Evolutionary conservation across 2,797 vertebrate genomes (phyloP).

Genomic region (Thalassophryne amazonica): DNA sequence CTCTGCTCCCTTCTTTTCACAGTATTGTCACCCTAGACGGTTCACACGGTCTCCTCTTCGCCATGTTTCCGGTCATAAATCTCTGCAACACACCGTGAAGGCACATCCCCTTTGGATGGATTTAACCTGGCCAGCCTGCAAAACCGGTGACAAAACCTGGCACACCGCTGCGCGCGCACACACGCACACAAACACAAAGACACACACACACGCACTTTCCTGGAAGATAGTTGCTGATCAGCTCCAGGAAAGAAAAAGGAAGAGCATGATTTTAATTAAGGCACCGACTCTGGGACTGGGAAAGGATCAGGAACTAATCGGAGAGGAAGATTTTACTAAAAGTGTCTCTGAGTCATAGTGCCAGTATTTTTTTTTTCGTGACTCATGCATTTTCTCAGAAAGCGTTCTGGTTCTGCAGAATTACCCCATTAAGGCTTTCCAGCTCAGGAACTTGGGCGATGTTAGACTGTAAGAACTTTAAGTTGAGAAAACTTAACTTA

Average conservation of each 20-base stretch:
- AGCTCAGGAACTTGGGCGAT: conserved; percentile 21
- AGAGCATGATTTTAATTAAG: conserved; percentile 30
- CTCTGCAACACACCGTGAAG: conserved; percentile 66
- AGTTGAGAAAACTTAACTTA: no score
- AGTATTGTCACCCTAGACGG: conserved; percentile 67
- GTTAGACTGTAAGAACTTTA: no score
- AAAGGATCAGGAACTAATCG: conserved; percentile 6
- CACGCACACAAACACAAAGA: conserved; percentile 4
- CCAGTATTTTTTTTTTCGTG: conserved; percentile 45
- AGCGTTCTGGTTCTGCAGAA: conserved; percentile 1
- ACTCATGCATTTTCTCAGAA: conserved; percentile 70
- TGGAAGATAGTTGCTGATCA: conserved; percentile 19
- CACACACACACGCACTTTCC: conserved; percentile 20
- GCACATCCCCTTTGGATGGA: conserved; percentile 54
- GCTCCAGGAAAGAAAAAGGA: conserved; percentile 26
- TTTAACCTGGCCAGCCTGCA: conserved; percentile 41
- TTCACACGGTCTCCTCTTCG: conserved; percentile 69
- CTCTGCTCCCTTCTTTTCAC: conserved; percentile 54
- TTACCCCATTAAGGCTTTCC: conserved; percentile 42
- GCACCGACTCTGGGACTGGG: conserved; percentile 16
- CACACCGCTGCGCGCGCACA: conserved; percentile 22
- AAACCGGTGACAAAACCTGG: conserved; percentile 28
- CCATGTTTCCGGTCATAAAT: conserved; percentile 72
- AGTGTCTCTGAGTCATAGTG: conserved; percentile 57
- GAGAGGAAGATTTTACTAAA: conserved; percentile 3